phyloP scores from a whole-genome alignment of 2,888 invertebrate species.

The Lycocerus yunnanus region DNA sequence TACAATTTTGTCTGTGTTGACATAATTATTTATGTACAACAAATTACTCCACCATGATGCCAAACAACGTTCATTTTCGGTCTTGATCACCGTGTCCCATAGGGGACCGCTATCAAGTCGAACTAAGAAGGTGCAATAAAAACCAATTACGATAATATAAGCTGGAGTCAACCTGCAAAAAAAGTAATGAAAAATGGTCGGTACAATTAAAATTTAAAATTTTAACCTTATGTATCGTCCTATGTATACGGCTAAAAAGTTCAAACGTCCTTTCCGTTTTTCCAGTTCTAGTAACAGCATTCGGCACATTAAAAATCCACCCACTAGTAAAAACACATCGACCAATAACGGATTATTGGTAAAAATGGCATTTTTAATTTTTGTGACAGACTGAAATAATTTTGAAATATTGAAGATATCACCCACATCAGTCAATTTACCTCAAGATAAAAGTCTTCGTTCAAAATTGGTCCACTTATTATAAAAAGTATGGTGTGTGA shows the following conservation, averaged over 20 bases:
- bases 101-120: slow-evolving; percentile 74
- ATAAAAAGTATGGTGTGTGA: slow-evolving; percentile 71
- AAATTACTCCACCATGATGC: slow-evolving; percentile 77
- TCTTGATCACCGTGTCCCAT: slow-evolving; percentile 67
- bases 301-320: slow-evolving; percentile 72
- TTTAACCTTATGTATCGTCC: slow-evolving; percentile 70
- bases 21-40: slow-evolving; percentile 75
- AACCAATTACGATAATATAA: slow-evolving; percentile 71
- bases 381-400: slow-evolving; percentile 59
- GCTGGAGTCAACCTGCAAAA: slow-evolving; percentile 71
- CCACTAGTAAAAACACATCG: slow-evolving; percentile 73
- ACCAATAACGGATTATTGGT: slow-evolving; percentile 71
- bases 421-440: slow-evolving; percentile 51
- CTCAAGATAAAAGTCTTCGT: slow-evolving; percentile 65
- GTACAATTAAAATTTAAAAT: neutral
- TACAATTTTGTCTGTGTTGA: slow-evolving; percentile 67
- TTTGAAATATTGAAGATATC: neutral
- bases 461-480: slow-evolving; percentile 69
- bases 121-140: slow-evolving; percentile 74
- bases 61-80: slow-evolving; percentile 64
- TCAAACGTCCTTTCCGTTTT: slow-evolving; percentile 66
- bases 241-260: slow-evolving; percentile 65
- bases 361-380: slow-evolving; percentile 65
- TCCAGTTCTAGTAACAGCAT: slow-evolving; percentile 70
- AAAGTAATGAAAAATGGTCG: neutral